phyloP scores from a whole-genome alignment of 2,113 vertebrate genomes.

The Tinamus guttatus region DNA sequence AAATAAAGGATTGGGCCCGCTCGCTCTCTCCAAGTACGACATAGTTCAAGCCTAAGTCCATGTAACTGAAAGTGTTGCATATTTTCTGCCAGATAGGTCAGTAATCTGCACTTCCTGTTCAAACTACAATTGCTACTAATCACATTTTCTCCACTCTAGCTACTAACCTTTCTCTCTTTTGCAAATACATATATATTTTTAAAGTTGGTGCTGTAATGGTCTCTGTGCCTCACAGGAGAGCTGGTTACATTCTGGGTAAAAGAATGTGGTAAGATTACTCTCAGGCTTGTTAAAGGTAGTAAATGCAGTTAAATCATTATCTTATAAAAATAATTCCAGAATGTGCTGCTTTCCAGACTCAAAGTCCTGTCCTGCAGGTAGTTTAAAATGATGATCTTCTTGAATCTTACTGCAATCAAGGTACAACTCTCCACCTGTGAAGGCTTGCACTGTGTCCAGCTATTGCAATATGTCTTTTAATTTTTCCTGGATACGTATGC shows the following conservation, averaged over 20 bases:
- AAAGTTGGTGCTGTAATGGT: slow-evolving; percentile 44
- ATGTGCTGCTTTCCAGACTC: slow-evolving; percentile 14
- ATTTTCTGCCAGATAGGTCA: slow-evolving; percentile 29
- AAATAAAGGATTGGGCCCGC: slow-evolving; percentile 16
- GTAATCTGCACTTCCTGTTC: slow-evolving; percentile 20
- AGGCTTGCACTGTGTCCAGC: slow-evolving; percentile 45
- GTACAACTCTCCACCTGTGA: slow-evolving; percentile 38
- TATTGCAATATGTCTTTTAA: slow-evolving; percentile 45
- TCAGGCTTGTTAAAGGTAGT: slow-evolving; percentile 23
- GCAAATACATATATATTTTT: background rate
- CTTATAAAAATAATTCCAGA: slow-evolving; percentile 38
- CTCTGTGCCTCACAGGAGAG: slow-evolving; percentile 53
- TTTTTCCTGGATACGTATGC: background rate
- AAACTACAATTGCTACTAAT: slow-evolving; percentile 49
- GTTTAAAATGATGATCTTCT: slow-evolving; percentile 19
- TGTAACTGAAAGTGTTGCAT: slow-evolving; percentile 5
- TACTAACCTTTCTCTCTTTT: slow-evolving; percentile 33
- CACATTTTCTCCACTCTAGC: slow-evolving; percentile 29
- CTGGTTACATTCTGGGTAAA: slow-evolving; percentile 35
- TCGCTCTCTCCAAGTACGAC: background rate
- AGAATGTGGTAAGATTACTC: slow-evolving; percentile 27
- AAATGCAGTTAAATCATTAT: background rate
- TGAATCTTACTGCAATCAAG: slow-evolving; percentile 14
- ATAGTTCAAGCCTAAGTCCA: background rate
- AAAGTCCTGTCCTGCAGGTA: slow-evolving; percentile 41